Evolutionary conservation across 2,888 invertebrate genomes (phyloP), one percentile per base, ranked within the genome.

Genomic region (Hypena proboscidalis): DNA sequence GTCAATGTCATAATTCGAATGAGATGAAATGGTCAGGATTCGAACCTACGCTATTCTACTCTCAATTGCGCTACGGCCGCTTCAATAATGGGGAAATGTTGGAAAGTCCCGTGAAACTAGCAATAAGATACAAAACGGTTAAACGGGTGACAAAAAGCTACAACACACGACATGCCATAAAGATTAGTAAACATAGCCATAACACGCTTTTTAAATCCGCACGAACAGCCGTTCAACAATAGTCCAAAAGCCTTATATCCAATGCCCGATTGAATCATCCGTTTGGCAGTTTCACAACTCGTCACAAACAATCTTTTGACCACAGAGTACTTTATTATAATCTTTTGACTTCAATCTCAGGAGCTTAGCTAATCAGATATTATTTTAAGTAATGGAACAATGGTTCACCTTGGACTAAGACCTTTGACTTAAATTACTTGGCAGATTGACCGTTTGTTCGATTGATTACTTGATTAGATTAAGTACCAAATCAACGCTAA

Each of bases 361-460:
- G 62, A 59, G 43, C 59, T 64, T 46, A 39, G 29, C 37, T 39
- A 54, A 70, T 68, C 67, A 66, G 68, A 67, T 70, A n/a, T n/a
- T n/a, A n/a, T n/a, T n/a, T n/a, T n/a, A n/a, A n/a, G n/a, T 58
- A 58, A 20, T 43, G 36, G 53, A 58, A 67, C 68, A 70, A 73
- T 70, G 56, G 48, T 48, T 21, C 44, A 38, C 78, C 79, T 74
- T 75, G 77, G 75, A 67, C 64, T 38, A 39, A 44, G 64, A 55
- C 76, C 79, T 77, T 76, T 77, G 51, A 22, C 44, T 49, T 53
- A 56, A 59, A 73, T 74, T 70, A 75, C n/a, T n/a, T n/a, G n/a
- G n/a, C n/a, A n/a, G n/a, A n/a, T n/a, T n/a, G n/a, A n/a, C n/a
- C n/a, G n/a, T n/a, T n/a, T n/a, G n/a, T n/a, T n/a, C n/a, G n/a